Base-by-base conservation (phyloP, 2,888 invertebrate species). In the Nephrotoma guestfalica region DNA sequence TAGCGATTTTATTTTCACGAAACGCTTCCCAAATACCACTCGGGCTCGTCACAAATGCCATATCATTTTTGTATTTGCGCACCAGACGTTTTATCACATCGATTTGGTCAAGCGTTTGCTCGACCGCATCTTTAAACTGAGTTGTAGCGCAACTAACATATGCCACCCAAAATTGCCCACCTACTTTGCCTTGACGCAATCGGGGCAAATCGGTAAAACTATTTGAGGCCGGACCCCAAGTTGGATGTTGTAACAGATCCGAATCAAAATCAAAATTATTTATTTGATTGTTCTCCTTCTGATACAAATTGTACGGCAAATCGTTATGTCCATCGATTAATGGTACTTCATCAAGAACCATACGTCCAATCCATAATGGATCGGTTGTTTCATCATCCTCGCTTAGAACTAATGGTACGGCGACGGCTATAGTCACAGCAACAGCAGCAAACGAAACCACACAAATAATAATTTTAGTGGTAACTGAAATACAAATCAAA, bases 81-180 rank as follows among this genome's bases (percentile, higher is more conserved):
- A 93, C 90, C 51, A 93, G 90, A 87, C 94, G 90, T 88, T 93
- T 93, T 88, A 94, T 94, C 41, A 93, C 92, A 89, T 94, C 94
- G 87, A 94, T 93, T 90, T 94, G 94, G 86, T 94, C 93, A 84
- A 94, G 88, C 0, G 93, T 93, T 87, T 92, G 90, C 83, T 93
- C 92, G 4, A 94, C 92, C 0, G 93, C 92, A 89, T 94, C 93
- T 88, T 92, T 92, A 88, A 92, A 92, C 88, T 93, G 93, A 0
- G 92, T 90, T n/a, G 89, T 88, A 57, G 4, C 86, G 88, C 94
- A 94, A 0, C 89, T 89, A 0, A 92, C 92, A 88, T 93, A 94
- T 0, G 93, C 93, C 0, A 92, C 93, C 94, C 94, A 94, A 89
- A 94, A 94, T 94, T 93, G 94, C 9, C 92, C 94, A 11, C 93